Evolutionary conservation across 1,140 invertebrate species (phyloP), one percentile per base, ranked within the genome.

Genomic region (Drosophila kepulauana): DNA sequence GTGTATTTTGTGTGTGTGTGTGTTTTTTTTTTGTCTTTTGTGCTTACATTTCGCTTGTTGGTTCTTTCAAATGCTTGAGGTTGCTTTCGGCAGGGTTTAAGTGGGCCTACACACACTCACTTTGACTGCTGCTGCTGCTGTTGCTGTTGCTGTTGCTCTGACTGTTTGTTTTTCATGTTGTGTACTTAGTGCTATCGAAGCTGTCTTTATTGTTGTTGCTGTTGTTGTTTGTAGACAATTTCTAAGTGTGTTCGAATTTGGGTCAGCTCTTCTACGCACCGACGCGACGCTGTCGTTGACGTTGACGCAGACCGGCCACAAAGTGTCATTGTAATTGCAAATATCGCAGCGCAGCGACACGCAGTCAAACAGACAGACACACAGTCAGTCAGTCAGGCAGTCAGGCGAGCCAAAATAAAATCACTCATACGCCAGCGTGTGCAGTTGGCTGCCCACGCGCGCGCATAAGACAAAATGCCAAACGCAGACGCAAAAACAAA

Each of bases 291-390:
- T 57, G 51, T 45, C 51, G 35, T 38, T 38, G 35, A 8, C 35
- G 35, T 10, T 38, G 35, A 64, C 64, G 11, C 54, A 64, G 64
- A 7, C 38, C 54, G 64, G 41, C 64, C 69, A 79, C 75, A 70
- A 73, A 81, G 82, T 91, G 88, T 91, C 88, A 91, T 91, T 91
- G 88, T 91, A 91, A 91, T 91, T 91, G 88, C 88, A 91, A 91
- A 91, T 91, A 90, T 85, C 81, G 72, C 58, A 88, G 74, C 71
- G 67, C 77, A 67, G 66, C 66, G 75, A 81, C 78, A 77, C 73
- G 20, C 20, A 25, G 20, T 25, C 20, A 25, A 25, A 25, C 20
- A 25, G 25, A 52, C 59, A 64, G 33, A 38, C 59, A 38, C 59
- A 38, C 59, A 64, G 43, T 49, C 59, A 61, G 57, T 45, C 41